Conservation (phyloP, 2,888 invertebrate genomes). For the Plebejus anna region DNA sequence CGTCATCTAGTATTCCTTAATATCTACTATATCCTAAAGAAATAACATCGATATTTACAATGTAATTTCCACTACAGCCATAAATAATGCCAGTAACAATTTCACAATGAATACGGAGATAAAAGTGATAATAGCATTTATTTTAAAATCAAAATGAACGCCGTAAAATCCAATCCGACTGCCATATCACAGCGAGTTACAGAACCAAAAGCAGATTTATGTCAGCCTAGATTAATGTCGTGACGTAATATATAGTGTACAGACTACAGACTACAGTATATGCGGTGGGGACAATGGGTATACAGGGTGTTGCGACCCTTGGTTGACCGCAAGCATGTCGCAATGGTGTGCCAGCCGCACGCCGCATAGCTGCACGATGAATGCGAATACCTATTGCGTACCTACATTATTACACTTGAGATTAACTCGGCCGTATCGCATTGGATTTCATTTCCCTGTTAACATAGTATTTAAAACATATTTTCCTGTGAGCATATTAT, state of each 20-base stretch:
- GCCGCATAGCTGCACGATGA: conserved; percentile 16
- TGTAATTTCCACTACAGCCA: neutral
- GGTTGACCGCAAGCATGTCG: conserved; percentile 30
- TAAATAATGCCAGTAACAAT: neutral
- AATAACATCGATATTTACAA: neutral
- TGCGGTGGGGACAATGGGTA: conserved; percentile 4
- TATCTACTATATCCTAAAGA: no score
- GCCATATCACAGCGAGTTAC: conserved; percentile 11
- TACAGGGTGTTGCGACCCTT: conserved; percentile 19
- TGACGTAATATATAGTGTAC: conserved; percentile 13
- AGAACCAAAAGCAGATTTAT: conserved; percentile 16
- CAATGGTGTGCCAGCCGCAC: conserved; percentile 21
- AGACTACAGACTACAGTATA: neutral
- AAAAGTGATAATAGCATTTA: conserved; percentile 5
- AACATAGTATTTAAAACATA: neutral
- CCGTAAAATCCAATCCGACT: neutral
- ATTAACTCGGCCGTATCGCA: neutral
- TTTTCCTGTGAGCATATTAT: neutral
- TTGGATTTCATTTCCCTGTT: neutral
- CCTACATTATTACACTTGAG: conserved; percentile 22
- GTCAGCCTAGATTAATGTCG: conserved; percentile 8
- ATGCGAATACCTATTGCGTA: conserved; percentile 14
- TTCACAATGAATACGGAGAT: neutral
- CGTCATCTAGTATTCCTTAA: no score
- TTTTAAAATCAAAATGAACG: neutral